Evolutionary conservation across 2,888 invertebrate species (phyloP), one percentile per base, ranked within the genome.

Genomic region (Auanema freiburgensis): DNA sequence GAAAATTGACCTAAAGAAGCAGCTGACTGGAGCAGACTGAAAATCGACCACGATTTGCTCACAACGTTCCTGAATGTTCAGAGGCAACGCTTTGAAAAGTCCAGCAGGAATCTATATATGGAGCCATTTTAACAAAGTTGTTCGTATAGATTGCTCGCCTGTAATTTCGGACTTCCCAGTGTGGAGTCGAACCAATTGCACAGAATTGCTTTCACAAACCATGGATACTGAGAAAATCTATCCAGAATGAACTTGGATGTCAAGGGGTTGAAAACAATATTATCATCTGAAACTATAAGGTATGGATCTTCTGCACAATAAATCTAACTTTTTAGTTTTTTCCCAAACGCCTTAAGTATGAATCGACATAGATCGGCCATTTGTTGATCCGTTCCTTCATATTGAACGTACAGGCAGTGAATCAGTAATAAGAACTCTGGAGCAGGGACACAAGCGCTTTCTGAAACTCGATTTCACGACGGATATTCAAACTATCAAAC

Each of bases 21-120:
- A 60, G n/a, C 46, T 51, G 1, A 55, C 46, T 2, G 60, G 60
- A 14, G 60, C 54, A n/a, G n/a, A 23, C 10, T 60, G 43, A 41
- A 60, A 60, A 54, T 60, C 60, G 16, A 55, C 60, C 14, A 23
- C 25, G 16, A 60, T 42, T 23, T 60, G 54, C 12, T 44, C 25
- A 21, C 12, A 54, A 12, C 24, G 42, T 14, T 60, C 33, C n/a
- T 51, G 44, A 2, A 43, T n/a, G 1, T n/a, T 49, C 23, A 16
- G 40, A 16, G 54, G 54, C 10, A 60, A 23, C 10, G 60, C 54
- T 18, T 44, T 40, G 43, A 33, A 60, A n/a, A 60, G 16, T 18
- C 60, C 60, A 23, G 54, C 54, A 5, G 60, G 60, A 10, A 60
- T n/a, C 60, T 54, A 33, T 3, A 33, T 33, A 33, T 3, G 33